Base-by-base conservation (phyloP, 2,888 invertebrate species). In the Drosophila phalerata region DNA sequence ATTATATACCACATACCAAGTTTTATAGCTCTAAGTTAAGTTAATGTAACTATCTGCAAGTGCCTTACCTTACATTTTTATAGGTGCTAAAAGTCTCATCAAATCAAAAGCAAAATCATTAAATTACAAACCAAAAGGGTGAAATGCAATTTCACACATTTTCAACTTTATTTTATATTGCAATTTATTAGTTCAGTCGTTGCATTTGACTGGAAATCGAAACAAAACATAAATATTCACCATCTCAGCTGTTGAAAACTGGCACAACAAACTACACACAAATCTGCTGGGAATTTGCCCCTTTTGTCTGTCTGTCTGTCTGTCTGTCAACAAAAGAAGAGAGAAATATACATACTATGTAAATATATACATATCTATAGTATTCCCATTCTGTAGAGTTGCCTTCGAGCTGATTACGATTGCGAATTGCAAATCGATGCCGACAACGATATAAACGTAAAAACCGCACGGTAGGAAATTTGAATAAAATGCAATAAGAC, bases 401-500 rank as follows among this genome's bases (percentile, higher is more conserved):
- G 72, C 81, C 77, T 82, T 74, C 63, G 45, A 74, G 89, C 83
- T 83, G 83, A 83, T 83, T 83, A 85, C 82, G 88, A 88, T 83
- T 84, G 90, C 85, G 84, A 89, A 89, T 89, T 85, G 88, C 90
- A 89, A 85, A 85, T 85, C 85, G 85, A 85, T 89, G 85, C 68
- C 74, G 60, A 64, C 55, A 60, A 69, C 67, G 66, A 72, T 65
- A 72, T 80, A 88, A 85, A 85, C 89, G 90, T 75, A 79, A 74
- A 85, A 86, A 86, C 86, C 90, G 77, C 90, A 89, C 88, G 86
- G 86, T 83, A 88, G 86, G 90, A 83, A 86, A 86, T 89, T 88
- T 86, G 86, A 88, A 89, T 86, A 88, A 88, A 85, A 86, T 85
- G 89, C 89, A 85, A 89, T 84, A 84, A 85, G 84, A 89, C 89